Evolutionary conservation across 2,113 vertebrate species (phyloP), one percentile per base, ranked within the genome.

Genomic region (Cinclus cinclus): DNA sequence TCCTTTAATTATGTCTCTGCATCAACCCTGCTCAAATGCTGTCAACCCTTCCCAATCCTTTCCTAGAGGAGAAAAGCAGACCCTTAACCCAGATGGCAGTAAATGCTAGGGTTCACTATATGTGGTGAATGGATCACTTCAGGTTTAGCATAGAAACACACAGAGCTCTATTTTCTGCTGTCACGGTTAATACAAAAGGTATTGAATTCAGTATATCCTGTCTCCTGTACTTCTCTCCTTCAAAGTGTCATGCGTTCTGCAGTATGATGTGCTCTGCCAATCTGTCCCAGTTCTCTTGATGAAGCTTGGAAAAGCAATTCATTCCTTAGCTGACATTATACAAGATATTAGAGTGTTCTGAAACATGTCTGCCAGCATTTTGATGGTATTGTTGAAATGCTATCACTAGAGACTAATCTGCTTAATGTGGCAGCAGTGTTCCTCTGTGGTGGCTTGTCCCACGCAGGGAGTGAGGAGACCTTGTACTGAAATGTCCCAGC

Each of bases 221-320:
- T 69, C 55, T 60, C 17, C 44, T 41, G 22, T 56, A 42, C 64
- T 73, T 70, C 20, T 77, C 52, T 75, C 41, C 42, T 50, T 39
- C 9, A 1, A 87, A 89, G 42, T 64, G 68, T 79, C 75, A 55
- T 1, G 2, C 27, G 70, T 67, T 31, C 58, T 64, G 56, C 1
- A 2, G 35, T 35, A 63, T 67, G 88, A 87, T 74, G 50, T 74
- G 52, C 65, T 92, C 65, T 95, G 90, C 71, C 67, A 90, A 15
- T 76, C 74, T 88, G 46, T 47, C 63, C 80, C 50, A 55, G 70
- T 63, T 86, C 71, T 80, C 59, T 58, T 58, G 75, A 90, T 52
- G 35, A 77, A 90, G 79, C 64, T 83, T 97, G 94, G 82, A 84
- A 93, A 88, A 86, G 59, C 63, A 79, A 56, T 67, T 87, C 56